phyloP scores from a whole-genome alignment of 1,140 invertebrate species.

The Popillia japonica region DNA sequence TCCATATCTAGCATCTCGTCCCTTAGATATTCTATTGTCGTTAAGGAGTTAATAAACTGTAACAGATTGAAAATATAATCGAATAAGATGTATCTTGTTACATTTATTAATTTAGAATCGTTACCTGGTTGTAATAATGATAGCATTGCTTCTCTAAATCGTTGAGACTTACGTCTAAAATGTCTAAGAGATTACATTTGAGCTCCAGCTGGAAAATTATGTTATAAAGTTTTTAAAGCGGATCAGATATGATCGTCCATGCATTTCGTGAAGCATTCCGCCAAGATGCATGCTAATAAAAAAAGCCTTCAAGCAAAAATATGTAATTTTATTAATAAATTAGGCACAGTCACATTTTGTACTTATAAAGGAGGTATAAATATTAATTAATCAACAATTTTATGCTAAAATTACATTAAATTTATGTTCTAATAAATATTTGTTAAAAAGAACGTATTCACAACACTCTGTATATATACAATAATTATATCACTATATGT shows the following conservation, averaged over 20 bases:
- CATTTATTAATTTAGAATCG: too few relatives aligned
- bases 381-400: too few relatives aligned
- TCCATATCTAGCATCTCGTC: slow-evolving; percentile 54
- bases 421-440: not conserved
- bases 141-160: slow-evolving; percentile 33
- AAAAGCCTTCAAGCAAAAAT: too few relatives aligned
- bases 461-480: not conserved
- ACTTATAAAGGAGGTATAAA: not conserved
- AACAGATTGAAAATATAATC: slow-evolving; percentile 29
- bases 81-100: too few relatives aligned
- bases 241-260: not conserved
- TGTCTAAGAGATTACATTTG: slow-evolving; percentile 31
- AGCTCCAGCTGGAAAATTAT: slow-evolving; percentile 35
- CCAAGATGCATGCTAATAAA: too few relatives aligned
- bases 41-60: slow-evolving; percentile 41
- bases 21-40: slow-evolving; percentile 48
- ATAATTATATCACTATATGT: not conserved
- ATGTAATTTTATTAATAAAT: too few relatives aligned
- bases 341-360: not conserved
- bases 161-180: slow-evolving; percentile 20
- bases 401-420: too few relatives aligned
- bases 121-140: slow-evolving; percentile 37
- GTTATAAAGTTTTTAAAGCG: not conserved
- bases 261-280: not conserved
- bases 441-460: too few relatives aligned